These are phyloP conservation scores for Philereme vetulata DNA, from an alignment of 2,888 invertebrate genomes.

Conservation along the genomic window DNA sequence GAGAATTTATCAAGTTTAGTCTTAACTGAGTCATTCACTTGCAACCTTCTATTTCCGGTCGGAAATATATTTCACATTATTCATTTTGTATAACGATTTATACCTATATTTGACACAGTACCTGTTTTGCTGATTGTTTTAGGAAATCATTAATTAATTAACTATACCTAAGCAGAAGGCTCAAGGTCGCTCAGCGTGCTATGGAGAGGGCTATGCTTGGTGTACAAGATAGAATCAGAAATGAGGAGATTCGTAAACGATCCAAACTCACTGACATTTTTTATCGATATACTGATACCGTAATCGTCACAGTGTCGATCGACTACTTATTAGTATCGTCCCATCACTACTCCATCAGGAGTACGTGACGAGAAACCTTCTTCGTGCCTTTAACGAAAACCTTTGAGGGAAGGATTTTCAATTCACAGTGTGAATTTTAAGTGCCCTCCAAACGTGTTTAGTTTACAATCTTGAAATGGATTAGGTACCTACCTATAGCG, in stretches of 20 bases:
- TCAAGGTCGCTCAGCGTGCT: too few relatives aligned
- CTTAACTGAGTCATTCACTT: slow-evolving; percentile 31
- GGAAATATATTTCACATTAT: slow-evolving; percentile 12
- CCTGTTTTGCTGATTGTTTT: too few relatives aligned
- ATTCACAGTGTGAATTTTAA: slow-evolving; percentile 53
- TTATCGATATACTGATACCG: too few relatives aligned
- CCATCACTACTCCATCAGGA: slow-evolving; percentile 44
- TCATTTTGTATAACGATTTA: slow-evolving; percentile 11
- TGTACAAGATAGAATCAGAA: too few relatives aligned
- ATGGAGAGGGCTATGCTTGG: too few relatives aligned
- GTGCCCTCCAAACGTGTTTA: slow-evolving; percentile 46
- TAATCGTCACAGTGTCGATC: not conserved
- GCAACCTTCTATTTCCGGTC: slow-evolving; percentile 30
- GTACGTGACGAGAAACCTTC: slow-evolving; percentile 53
- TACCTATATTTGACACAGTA: too few relatives aligned
- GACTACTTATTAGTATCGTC: slow-evolving; percentile 27
- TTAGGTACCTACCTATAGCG: too few relatives aligned
- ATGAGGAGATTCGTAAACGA: too few relatives aligned
- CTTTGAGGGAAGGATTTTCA: slow-evolving; percentile 52
- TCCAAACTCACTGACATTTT: too few relatives aligned
- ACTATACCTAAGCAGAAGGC: too few relatives aligned
- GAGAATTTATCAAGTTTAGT: slow-evolving; percentile 27
- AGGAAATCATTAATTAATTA: too few relatives aligned
- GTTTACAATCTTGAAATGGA: slow-evolving; percentile 41
- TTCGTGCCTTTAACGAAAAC: slow-evolving; percentile 47